Conservation (phyloP, 1,140 invertebrate species). For the Scaptomyza hsui region DNA sequence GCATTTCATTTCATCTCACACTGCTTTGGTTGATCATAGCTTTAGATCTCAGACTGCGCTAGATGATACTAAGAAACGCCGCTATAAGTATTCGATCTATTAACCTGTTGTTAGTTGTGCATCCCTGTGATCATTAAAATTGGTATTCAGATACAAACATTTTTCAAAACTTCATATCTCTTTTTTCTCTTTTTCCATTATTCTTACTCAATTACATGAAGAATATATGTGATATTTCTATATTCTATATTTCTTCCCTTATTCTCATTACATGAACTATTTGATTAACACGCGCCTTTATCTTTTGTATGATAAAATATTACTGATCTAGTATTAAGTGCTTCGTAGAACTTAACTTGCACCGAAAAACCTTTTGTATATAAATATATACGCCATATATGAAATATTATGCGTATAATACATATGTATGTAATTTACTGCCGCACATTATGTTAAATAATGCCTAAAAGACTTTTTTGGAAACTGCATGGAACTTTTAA, state of each 20-base stretch:
- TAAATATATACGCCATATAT: conserved; percentile 39
- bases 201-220: no score
- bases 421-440: neutral
- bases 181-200: no score
- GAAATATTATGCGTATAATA: neutral
- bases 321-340: conserved; percentile 18
- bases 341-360: conserved; percentile 50
- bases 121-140: neutral
- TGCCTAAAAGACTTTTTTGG: conserved; percentile 1
- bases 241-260: no score
- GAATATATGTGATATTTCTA: conserved; percentile 2
- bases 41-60: conserved; percentile 22
- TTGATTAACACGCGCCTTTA: neutral
- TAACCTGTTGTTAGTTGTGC: conserved; percentile 35
- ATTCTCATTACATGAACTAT: no score
- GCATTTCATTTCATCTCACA: conserved; percentile 52
- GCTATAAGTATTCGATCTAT: conserved; percentile 77
- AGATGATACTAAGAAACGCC: conserved; percentile 57
- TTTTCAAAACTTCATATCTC: no score
- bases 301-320: conserved; percentile 8
- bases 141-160: neutral
- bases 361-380: conserved; percentile 54
- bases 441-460: conserved; percentile 6
- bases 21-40: conserved; percentile 56
- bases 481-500: conserved; percentile 47